Conservation (phyloP, 2,113 vertebrate genomes). For the Salvelinus sp. region DNA sequence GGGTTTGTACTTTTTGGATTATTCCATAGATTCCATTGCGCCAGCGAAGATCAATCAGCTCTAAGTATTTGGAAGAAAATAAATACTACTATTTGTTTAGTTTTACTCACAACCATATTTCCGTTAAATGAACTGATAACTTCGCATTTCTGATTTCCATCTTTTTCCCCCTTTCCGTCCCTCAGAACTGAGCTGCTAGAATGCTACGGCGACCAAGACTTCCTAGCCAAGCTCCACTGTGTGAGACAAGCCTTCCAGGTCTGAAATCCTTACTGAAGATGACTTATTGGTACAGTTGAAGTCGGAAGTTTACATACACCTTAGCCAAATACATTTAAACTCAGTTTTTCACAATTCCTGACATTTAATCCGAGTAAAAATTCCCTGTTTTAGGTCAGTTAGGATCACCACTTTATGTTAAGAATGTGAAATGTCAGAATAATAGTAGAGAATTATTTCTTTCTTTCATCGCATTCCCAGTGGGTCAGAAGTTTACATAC, state of each 20-base stretch:
- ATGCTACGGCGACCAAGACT: conserved; percentile 94
- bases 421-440: too few relatives aligned
- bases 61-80: background rate
- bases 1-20: too few relatives aligned
- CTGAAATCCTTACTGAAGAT: conserved; percentile 10
- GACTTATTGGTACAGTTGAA: background rate
- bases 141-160: background rate
- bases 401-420: too few relatives aligned
- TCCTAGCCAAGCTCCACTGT: conserved; percentile 93
- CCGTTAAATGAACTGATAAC: background rate
- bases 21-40: too few relatives aligned
- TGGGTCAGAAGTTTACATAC: too few relatives aligned
- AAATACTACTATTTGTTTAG: background rate
- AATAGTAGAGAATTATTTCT: too few relatives aligned
- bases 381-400: too few relatives aligned
- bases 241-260: conserved; percentile 96
- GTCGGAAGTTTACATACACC: too few relatives aligned
- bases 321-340: too few relatives aligned
- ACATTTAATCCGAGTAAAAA: too few relatives aligned
- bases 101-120: background rate
- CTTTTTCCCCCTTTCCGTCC: conserved; percentile 8
- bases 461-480: too few relatives aligned
- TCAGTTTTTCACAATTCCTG: too few relatives aligned
- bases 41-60: background rate
- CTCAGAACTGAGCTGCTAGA: conserved; percentile 84